Conservation (phyloP, 2,888 invertebrate species). For the Campopleginae sp. region DNA sequence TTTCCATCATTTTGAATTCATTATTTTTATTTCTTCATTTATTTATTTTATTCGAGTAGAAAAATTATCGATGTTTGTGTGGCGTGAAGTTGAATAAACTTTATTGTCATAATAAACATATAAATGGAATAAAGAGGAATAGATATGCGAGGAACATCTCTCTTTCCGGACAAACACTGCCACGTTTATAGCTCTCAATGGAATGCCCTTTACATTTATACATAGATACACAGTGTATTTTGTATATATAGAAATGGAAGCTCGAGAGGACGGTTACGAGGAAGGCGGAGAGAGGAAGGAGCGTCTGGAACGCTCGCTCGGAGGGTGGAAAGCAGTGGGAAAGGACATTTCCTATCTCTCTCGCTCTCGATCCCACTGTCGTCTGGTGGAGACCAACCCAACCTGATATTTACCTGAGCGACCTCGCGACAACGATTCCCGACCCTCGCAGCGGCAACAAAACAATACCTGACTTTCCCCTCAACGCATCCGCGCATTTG, state of each 20-base stretch:
- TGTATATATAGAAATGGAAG: constrained; percentile 16
- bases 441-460: constrained; percentile 30
- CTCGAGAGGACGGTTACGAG: constrained; percentile 1
- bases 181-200: background rate
- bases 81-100: background rate
- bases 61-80: background rate
- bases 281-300: constrained; percentile 26
- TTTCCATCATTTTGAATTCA: background rate
- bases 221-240: background rate
- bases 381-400: constrained; percentile 55
- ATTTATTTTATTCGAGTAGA: background rate
- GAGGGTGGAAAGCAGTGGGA: constrained; percentile 10
- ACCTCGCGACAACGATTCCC: constrained; percentile 49
- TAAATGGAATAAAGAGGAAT: background rate
- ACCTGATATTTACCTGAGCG: constrained; percentile 58
- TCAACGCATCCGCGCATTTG: constrained; percentile 26
- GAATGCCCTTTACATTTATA: constrained; percentile 1
- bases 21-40: background rate
- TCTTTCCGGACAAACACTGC: background rate
- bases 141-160: background rate
- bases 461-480: constrained; percentile 42
- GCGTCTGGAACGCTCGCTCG: constrained; percentile 41
- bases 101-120: background rate
- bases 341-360: background rate
- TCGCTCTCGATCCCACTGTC: constrained; percentile 25